phyloP scores from a whole-genome alignment of 2,888 invertebrate genomes.

The Tubulanus polymorphus region DNA sequence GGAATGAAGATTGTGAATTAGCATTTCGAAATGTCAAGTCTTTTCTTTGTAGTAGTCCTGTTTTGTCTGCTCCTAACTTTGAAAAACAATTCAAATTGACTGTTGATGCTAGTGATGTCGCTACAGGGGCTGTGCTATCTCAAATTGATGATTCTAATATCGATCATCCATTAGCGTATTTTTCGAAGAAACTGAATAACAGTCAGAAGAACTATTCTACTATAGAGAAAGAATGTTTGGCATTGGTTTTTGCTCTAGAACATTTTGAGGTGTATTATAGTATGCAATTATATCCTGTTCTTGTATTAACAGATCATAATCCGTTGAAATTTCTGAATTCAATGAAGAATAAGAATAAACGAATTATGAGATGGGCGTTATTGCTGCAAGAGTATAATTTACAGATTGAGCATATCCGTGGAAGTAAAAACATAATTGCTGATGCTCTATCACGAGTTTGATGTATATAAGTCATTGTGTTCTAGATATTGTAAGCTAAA shows the following conservation, averaged over 20 bases:
- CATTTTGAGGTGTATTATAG: neutral
- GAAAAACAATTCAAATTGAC: neutral
- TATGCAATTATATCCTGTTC: neutral
- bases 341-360: neutral
- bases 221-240: slow-evolving; percentile 1
- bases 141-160: slow-evolving; percentile 1
- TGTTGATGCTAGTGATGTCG: slow-evolving; percentile 5
- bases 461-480: no score
- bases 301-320: neutral
- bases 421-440: neutral
- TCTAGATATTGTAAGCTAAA: no score
- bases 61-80: slow-evolving; percentile 6
- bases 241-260: neutral
- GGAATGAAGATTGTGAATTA: slow-evolving; percentile 1
- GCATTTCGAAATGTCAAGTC: slow-evolving; percentile 6
- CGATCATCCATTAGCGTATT: slow-evolving; percentile 8
- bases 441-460: neutral
- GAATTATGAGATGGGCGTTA: neutral
- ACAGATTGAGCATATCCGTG: neutral
- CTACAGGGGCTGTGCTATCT: slow-evolving; percentile 6
- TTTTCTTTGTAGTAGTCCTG: slow-evolving; percentile 1
- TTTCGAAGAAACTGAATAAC: slow-evolving; percentile 1
- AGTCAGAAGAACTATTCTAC: slow-evolving; percentile 6
- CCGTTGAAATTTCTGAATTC: neutral
- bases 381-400: neutral